Base-by-base conservation (phyloP, 2,888 invertebrate genomes). In the Philonicus albiceps region DNA sequence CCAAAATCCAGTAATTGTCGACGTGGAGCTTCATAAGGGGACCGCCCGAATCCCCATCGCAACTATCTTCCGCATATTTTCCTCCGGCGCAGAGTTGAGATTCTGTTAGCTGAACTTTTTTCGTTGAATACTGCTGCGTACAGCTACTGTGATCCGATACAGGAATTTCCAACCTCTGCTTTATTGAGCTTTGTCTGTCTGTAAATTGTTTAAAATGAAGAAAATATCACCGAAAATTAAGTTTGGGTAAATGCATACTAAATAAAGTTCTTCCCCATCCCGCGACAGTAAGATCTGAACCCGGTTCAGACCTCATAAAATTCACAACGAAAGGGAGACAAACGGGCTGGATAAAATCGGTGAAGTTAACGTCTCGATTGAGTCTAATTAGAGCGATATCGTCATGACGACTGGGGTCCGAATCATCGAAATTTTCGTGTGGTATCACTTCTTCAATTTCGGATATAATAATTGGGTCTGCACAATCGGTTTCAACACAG, bases 1-100 rank as follows among this genome's bases (percentile, higher is more conserved):
- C 93, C 0, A 93, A 88, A 85, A 94, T 93, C 94, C 94, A 95
- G 13, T 93, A 92, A n/a, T 92, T 91, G 34, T 91, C 92, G 11
- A 89, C 92, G 11, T 11, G 37, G 31, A 90, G 90, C 83, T 91
- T 93, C 96, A 96, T 96, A 37, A 96, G 90, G 0, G 96, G 96
- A 2, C 96, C 96, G 2, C 96, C 96, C 0, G 96, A 96, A 89
- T 96, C 96, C 0, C 96, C 96, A 73, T 93, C 93, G 89, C 96
- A 97, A 0, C 96, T 95, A 89, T 96, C 96, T 89, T 95, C 93
- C 0, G 94, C 93, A 86, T 92, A 93, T 5, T 92, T 92, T 0
- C 96, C 95, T 1, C 96, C 96, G 6, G 96, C 96, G 89, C 96
- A 96, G 0, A 96, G 89, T 89, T 95, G 95, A 0, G 89, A 88